These are phyloP conservation scores for Limnephilus rhombicus DNA, from an alignment of 2,888 invertebrate genomes.

Conservation along the genomic window DNA sequence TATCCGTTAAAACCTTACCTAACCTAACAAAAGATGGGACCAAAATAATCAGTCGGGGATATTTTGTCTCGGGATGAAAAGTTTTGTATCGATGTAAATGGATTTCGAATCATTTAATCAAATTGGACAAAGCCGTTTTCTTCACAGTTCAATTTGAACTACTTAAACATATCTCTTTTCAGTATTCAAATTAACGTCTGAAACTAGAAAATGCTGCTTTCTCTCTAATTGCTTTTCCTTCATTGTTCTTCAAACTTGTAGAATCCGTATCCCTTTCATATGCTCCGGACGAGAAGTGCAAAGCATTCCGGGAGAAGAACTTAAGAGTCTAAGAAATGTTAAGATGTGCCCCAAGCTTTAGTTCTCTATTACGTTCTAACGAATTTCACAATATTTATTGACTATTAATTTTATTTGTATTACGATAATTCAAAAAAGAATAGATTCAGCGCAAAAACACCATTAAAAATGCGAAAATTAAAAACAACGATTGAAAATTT, in stretches of 20 bases:
- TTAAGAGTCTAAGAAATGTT: not conserved
- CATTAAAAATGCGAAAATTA: no score
- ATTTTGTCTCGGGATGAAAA: no score
- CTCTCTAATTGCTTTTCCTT: conserved; percentile 28
- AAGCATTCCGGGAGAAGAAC: conserved; percentile 4
- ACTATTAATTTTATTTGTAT: not conserved
- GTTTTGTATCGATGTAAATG: not conserved
- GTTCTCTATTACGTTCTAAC: not conserved
- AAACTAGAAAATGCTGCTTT: conserved; percentile 33
- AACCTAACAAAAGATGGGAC: no score
- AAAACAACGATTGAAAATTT: no score
- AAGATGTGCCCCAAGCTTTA: not conserved
- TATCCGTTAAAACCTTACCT: no score
- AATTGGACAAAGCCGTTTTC: not conserved
- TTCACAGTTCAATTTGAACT: not conserved
- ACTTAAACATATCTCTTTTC: conserved; percentile 2
- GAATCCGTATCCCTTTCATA: conserved; percentile 41
- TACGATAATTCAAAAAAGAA: no score
- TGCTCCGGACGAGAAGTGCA: not conserved
- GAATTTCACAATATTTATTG: not conserved
- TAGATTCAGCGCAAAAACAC: no score
- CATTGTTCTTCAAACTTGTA: conserved; percentile 6
- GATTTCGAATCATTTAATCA: not conserved
- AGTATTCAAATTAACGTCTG: conserved; percentile 34
- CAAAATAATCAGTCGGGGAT: no score